Evolutionary conservation across 1,140 invertebrate genomes (phyloP), one percentile per base, ranked within the genome.

Genomic region (Drosophila ficusphila): DNA sequence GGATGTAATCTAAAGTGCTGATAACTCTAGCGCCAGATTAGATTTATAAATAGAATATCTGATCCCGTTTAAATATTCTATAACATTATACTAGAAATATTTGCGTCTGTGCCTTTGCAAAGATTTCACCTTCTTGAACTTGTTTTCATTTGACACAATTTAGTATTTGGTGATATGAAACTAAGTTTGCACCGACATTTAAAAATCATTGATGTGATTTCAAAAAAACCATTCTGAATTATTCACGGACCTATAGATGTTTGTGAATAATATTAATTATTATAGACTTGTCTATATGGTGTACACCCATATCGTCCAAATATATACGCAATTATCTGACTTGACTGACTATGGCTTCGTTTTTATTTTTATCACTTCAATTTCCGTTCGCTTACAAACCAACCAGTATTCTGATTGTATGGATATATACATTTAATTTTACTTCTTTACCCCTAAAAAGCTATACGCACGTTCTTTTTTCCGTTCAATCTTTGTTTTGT

Each of bases 291-390:
- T 12, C 21, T 47, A 19, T 54, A 41, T 34, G 12, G n/a, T 12
- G 14, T 4, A 42, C 29, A 62, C 12, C 51, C 7, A 42, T 36
- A 62, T 16, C 51, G 23, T 36, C 9, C 16, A 46, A 47, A 33
- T 65, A 67, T 67, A 42, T 42, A 67, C 44, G 67, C 52, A 65
- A 67, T 52, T 65, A 67, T 73, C 38, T 73, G 44, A 19, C 36
- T 47, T 61, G 47, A 36, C 33, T 47, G 70, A 64, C 58, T 60
- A 73, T 76, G 61, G 78, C 72, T 82, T 82, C 53, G 47, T 74
- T 78, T 76, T 69, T 76, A 73, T 82, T 82, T 82, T 77, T 82
- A 82, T 82, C 78, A 77, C 68, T 83, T 82, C 68, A 82, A 82
- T 82, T 82, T 82, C 78, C 78, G 78, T 36, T 82, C 61, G 56